Evolutionary conservation across 2,113 vertebrate species (phyloP).

Genomic region (Pleuronectes platessa): DNA sequence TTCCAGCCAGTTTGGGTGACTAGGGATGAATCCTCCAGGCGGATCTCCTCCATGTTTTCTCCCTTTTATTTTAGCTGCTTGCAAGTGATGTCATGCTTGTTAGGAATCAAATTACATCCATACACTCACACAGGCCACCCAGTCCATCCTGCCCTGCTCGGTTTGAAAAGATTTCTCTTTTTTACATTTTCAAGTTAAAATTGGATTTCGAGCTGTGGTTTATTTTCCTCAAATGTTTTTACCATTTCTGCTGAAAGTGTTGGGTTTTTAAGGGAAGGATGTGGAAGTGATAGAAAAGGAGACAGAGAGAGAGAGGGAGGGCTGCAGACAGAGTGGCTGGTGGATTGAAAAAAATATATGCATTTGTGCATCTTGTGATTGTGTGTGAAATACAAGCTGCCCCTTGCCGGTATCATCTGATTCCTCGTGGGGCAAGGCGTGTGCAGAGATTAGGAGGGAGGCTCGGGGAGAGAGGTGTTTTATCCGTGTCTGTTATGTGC

Average conservation of each 20-base stretch:
- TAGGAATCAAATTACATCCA: slow-evolving; percentile 71
- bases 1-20: slow-evolving; percentile 76
- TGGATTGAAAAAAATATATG: slow-evolving; percentile 1
- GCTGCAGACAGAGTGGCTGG: background rate
- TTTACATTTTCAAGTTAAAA: slow-evolving; percentile 66
- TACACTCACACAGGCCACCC: slow-evolving; percentile 40
- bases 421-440: slow-evolving; percentile 38
- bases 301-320: background rate
- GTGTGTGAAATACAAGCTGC: slow-evolving; percentile 50
- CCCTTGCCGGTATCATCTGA: slow-evolving; percentile 37
- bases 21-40: slow-evolving; percentile 68
- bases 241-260: slow-evolving; percentile 48
- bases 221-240: slow-evolving; percentile 28
- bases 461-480: slow-evolving; percentile 46
- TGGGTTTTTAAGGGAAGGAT: background rate
- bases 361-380: slow-evolving; percentile 36
- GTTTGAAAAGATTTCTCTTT: slow-evolving; percentile 55
- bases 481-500: slow-evolving; percentile 50
- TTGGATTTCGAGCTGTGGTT: slow-evolving; percentile 49
- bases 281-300: background rate
- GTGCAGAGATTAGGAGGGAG: slow-evolving; percentile 45
- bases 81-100: slow-evolving; percentile 78
- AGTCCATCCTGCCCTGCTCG: slow-evolving; percentile 59
- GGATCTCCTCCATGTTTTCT: slow-evolving; percentile 71
- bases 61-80: slow-evolving; percentile 74